phyloP scores from a whole-genome alignment of 2,888 invertebrate species.

The Scaptomyza cyrtandrae region DNA sequence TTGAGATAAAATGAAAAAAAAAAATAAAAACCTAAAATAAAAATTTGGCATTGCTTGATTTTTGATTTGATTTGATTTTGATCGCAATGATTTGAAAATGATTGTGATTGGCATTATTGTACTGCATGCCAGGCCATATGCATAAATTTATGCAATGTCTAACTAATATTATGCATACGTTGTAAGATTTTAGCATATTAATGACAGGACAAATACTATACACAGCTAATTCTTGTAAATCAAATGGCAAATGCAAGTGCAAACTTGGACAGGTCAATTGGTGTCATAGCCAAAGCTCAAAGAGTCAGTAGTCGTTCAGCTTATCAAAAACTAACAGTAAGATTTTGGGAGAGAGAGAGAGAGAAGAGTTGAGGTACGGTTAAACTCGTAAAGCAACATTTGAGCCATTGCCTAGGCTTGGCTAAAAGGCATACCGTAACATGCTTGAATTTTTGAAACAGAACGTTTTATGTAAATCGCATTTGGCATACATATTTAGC shows the following conservation, averaged over 20 bases:
- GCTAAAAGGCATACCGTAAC: slow-evolving; percentile 67
- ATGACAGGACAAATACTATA: slow-evolving; percentile 56
- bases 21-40: slow-evolving; percentile 25
- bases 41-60: slow-evolving; percentile 39
- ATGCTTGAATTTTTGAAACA: neutral
- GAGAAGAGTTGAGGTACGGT: slow-evolving; percentile 10
- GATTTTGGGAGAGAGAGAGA: neutral
- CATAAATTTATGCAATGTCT: slow-evolving; percentile 48
- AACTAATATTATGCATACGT: slow-evolving; percentile 62
- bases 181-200: slow-evolving; percentile 75
- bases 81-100: slow-evolving; percentile 27
- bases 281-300: slow-evolving; percentile 56
- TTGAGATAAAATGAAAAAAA: neutral
- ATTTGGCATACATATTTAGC: slow-evolving; percentile 75
- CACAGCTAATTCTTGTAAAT: slow-evolving; percentile 70
- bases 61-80: slow-evolving; percentile 35
- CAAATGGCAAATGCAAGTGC: slow-evolving; percentile 28
- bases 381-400: slow-evolving; percentile 49
- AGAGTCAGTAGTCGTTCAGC: slow-evolving; percentile 6
- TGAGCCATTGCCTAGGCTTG: slow-evolving; percentile 18
- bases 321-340: slow-evolving; percentile 26
- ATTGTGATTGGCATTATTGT: slow-evolving; percentile 21
- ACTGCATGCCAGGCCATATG: slow-evolving; percentile 23
- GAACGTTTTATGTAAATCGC: slow-evolving; percentile 77
- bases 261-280: slow-evolving; percentile 20